Conservation (phyloP, 1,140 invertebrate species). For the Agrypnia vestita region DNA sequence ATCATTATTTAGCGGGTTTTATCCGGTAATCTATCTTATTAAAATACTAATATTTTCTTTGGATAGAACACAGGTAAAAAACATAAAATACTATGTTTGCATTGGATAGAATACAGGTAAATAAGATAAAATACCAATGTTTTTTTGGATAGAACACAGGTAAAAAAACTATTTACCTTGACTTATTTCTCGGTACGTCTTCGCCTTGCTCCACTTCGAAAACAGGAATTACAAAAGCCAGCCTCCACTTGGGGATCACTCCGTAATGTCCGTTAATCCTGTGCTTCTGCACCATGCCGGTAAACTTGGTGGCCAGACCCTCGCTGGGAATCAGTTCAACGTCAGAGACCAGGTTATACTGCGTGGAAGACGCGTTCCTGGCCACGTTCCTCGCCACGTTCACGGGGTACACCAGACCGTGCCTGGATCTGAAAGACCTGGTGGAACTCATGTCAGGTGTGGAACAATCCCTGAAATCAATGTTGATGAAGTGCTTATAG, state of each 20-base stretch:
- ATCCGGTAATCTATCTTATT: no score
- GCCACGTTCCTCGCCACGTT: conserved; percentile 85
- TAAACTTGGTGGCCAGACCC: conserved; percentile 76
- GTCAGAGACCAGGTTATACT: conserved; percentile 83
- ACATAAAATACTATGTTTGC: no score
- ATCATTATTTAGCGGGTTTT: no score
- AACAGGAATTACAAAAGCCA: conserved; percentile 79
- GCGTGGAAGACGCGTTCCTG: conserved; percentile 75
- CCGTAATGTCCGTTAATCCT: conserved; percentile 56
- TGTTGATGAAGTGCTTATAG: conserved; percentile 20
- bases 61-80: no score
- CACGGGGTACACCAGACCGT: conserved; percentile 80
- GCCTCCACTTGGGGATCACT: conserved; percentile 65
- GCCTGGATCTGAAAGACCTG: conserved; percentile 72
- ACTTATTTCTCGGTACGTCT: conserved; percentile 76
- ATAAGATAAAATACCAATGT: no score
- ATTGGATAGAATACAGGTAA: no score
- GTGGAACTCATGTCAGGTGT: conserved; percentile 65
- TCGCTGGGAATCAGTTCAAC: conserved; percentile 83
- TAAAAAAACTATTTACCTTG: conserved; percentile 53
- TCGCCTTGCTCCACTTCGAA: conserved; percentile 82
- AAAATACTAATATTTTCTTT: no score
- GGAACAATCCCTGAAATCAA: conserved; percentile 66
- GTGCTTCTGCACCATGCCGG: conserved; percentile 73
- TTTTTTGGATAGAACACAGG: neutral